Percentiles rank a stretch among this genome's conserved stretches.
These are phyloP conservation scores for Lysiphlebus fabarum DNA, from an alignment of 1,140 invertebrate genomes.

Conservation along the genomic window DNA sequence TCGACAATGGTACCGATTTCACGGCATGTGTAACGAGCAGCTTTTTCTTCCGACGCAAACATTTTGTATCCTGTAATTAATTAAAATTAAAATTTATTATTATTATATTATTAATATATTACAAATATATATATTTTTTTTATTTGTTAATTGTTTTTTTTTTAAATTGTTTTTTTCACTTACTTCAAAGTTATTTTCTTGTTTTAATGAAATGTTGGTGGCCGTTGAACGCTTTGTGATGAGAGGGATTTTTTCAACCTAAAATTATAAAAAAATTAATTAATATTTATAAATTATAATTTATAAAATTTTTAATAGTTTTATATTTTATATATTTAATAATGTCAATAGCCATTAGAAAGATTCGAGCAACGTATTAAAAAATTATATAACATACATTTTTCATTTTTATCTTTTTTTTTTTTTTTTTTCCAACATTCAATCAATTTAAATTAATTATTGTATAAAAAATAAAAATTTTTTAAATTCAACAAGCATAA, in stretches of 20 bases:
- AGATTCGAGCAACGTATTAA: not conserved
- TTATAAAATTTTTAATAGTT: not conserved
- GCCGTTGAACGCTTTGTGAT: slow-evolving; percentile 46
- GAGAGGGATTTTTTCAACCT: slow-evolving; percentile 53
- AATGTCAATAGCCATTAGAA: not conserved
- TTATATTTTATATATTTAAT: not conserved
- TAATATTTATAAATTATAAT: not conserved
- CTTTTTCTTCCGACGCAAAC: slow-evolving; percentile 43
- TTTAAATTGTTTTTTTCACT: slow-evolving; percentile 26
- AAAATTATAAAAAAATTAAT: slow-evolving; percentile 21
- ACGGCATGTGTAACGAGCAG: slow-evolving; percentile 51
- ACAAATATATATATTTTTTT: too few relatives aligned
- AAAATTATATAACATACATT: not conserved
- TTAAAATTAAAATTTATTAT: slow-evolving; percentile 14
- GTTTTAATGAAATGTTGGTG: slow-evolving; percentile 54
- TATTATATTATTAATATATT: slow-evolving; percentile 17
- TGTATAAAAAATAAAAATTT: too few relatives aligned
- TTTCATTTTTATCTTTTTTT: too few relatives aligned
- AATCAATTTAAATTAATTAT: too few relatives aligned
- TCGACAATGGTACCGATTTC: slow-evolving; percentile 40
- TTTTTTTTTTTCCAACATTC: too few relatives aligned
- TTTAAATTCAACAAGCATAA: too few relatives aligned
- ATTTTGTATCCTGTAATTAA: slow-evolving; percentile 39
- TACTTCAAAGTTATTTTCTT: slow-evolving; percentile 45
- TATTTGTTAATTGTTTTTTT: not conserved